A percentile compares a stretch with the other conserved stretches of the same genome.
These are phyloP conservation scores for Heliconius charithonia DNA, from an alignment of 2,888 invertebrate genomes.

Conservation along the genomic window DNA sequence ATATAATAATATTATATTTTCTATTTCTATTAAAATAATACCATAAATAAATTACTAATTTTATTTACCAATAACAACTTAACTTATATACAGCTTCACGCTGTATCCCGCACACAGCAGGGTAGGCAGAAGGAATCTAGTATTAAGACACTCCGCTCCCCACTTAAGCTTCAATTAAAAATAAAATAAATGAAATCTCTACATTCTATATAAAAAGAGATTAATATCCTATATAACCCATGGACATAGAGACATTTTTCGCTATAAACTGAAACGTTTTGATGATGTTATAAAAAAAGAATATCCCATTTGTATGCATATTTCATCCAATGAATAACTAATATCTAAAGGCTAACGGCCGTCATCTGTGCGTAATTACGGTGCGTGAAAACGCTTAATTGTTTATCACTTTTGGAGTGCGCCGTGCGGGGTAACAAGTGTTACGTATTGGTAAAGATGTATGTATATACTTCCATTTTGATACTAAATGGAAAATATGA, in stretches of 20 bases:
- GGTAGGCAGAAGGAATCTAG: too few relatives aligned
- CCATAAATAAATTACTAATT: too few relatives aligned
- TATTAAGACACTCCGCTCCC: too few relatives aligned
- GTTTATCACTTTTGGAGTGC: slow-evolving; percentile 57
- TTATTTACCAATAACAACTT: too few relatives aligned
- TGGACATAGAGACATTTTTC: not conserved
- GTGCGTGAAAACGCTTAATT: slow-evolving; percentile 70
- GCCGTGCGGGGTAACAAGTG: not conserved
- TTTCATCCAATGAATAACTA: slow-evolving; percentile 46
- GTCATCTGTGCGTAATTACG: slow-evolving; percentile 77
- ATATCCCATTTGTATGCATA: slow-evolving; percentile 41
- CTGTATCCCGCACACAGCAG: too few relatives aligned
- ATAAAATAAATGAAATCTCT: not conserved
- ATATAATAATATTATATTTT: too few relatives aligned
- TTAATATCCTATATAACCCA: not conserved
- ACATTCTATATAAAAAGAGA: not conserved
- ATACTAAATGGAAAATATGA: too few relatives aligned
- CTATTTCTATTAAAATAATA: too few relatives aligned
- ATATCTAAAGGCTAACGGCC: slow-evolving; percentile 59
- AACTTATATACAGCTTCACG: too few relatives aligned
- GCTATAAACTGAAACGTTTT: not conserved
- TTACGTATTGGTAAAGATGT: not conserved
- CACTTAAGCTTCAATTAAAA: too few relatives aligned
- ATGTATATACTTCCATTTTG: not conserved
- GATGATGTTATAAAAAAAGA: slow-evolving; percentile 18